Evolutionary conservation across 2,113 vertebrate genomes (phyloP).

Genomic region (Podiceps cristatus): DNA sequence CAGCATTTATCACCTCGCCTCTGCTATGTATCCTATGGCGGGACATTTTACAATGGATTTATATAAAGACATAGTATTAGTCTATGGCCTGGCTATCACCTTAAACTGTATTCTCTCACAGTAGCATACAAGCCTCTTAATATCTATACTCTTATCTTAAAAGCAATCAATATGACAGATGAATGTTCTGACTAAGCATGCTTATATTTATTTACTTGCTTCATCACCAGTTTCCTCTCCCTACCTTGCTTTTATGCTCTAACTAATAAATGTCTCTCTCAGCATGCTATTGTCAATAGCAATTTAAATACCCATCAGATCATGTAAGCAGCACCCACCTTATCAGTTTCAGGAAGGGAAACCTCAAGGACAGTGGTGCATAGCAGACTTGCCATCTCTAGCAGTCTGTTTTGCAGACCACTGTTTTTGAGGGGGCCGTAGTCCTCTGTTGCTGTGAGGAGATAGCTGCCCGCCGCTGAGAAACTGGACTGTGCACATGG

Average conservation of each 20-base stretch:
- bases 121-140: background rate
- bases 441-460: background rate
- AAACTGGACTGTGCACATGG: background rate
- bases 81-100: background rate
- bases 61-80: background rate
- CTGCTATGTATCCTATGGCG: background rate
- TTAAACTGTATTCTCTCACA: background rate
- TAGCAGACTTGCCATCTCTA: background rate
- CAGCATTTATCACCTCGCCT: background rate
- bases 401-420: background rate
- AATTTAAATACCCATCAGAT: background rate
- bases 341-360: background rate
- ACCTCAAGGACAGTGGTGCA: background rate
- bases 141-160: background rate
- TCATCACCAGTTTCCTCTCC: accelerated
- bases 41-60: background rate
- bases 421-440: background rate
- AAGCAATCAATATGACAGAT: background rate
- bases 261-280: background rate
- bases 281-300: background rate
- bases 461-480: background rate
- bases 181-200: background rate
- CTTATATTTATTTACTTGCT: background rate
- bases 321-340: background rate
- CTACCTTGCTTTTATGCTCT: background rate